phyloP scores from a whole-genome alignment of 2,113 vertebrate genomes.

The Crocuta crocuta region DNA sequence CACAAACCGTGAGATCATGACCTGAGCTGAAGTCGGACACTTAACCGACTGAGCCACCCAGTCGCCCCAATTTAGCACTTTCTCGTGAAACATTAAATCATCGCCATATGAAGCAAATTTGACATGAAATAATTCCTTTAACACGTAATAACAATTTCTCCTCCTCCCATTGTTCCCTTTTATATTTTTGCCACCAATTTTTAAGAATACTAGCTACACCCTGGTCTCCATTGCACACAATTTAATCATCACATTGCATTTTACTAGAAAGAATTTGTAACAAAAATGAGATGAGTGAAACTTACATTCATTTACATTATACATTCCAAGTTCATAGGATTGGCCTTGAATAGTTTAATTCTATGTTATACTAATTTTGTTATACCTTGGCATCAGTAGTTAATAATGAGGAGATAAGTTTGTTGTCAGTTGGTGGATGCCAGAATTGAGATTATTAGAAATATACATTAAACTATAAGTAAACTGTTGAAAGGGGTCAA shows the following conservation, averaged over 20 bases:
- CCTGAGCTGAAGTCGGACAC: too few species aligned
- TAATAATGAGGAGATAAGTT: not conserved
- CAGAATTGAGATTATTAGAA: not conserved
- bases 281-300: not conserved
- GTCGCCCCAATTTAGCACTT: not conserved
- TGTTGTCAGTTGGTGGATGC: not conserved
- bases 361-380: not conserved
- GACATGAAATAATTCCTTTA: not conserved
- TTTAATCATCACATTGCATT: not conserved
- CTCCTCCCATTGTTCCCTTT: not conserved
- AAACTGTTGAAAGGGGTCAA: not conserved
- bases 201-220: not conserved
- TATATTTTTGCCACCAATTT: not conserved
- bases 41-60: too few species aligned
- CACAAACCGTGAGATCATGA: too few species aligned
- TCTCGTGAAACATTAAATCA: not conserved
- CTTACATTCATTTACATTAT: not conserved
- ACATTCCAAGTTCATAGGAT: not conserved
- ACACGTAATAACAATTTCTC: not conserved
- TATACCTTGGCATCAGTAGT: not conserved
- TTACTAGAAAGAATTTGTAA: not conserved
- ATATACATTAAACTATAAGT: not conserved
- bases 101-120: not conserved
- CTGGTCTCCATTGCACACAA: not conserved
- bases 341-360: not conserved